Base-by-base conservation (phyloP, 2,797 vertebrate species). In the Moxostoma hubbsi region DNA sequence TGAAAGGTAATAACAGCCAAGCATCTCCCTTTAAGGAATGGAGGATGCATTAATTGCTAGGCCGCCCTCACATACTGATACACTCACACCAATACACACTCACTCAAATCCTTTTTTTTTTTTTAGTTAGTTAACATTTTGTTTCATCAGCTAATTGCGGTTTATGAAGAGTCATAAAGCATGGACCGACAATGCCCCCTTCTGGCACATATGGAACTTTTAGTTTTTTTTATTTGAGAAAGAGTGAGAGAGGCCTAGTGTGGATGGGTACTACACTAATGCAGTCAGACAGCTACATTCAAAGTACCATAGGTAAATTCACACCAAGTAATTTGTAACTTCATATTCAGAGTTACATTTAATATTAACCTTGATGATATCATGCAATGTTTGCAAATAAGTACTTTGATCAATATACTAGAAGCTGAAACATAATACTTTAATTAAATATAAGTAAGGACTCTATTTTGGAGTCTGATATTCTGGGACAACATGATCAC, bases 111-210 rank as follows among this genome's bases (percentile, higher is more conserved):
- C 72, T 72, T 61, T 62, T 64, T 82, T 55, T 62, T 65, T 24
- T 24, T 24, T 24, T 24, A 18, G 18, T 18, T 18, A 82, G 77
- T 82, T 84, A 87, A 81, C 84, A 50, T 83, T 81, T 79, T 83
- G 80, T 87, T 86, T 84, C 86, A 87, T 87, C 84, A 85, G 75
- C 83, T 78, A 75, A 73, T 13, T 57, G 57, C 65, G 67, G 68
- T 82, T 83, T 73, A 85, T 82, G 72, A 73, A 64, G 58, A 73
- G 49, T 51, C 47, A 11, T 47, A 54, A 49, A 45, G 67, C 49
- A 24, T 73, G 83, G 86, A 83, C 69, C 79, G 70, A 70, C 82
- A 88, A 81, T 86, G 82, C 87, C 84, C 85, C 81, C 89, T 86
- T 73, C 53, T 87, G 89, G 59, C 12, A 51, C 55, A 24, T 3